Evolutionary conservation across 2,888 invertebrate species (phyloP), one percentile per base, ranked within the genome.

Genomic region (Phytoseiulus persimilis): DNA sequence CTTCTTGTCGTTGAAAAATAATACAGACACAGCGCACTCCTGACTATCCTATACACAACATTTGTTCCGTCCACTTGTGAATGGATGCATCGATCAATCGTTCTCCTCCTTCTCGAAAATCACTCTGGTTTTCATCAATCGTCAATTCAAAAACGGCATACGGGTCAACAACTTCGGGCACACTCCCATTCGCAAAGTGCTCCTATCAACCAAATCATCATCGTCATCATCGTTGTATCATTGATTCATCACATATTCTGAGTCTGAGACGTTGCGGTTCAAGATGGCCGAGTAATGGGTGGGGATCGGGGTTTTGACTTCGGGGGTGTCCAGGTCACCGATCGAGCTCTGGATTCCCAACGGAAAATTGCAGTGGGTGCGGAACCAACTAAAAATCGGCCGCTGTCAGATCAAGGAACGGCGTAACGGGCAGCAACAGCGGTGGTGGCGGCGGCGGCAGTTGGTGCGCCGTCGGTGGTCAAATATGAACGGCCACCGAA

Each of bases 361-460:
- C 14, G 18, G 5, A 11, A 18, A 23, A 65, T 14, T 2, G 65
- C 28, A n/a, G n/a, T n/a, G n/a, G n/a, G n/a, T 28, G 5, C 14
- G 18, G 18, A 65, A 65, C 28, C 5, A 65, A 23, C 28, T 65
- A 65, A 28, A 65, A 65, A 65, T 65, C 65, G 18, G 65, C 87
- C 32, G 87, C 87, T 3, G 87, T 87, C 32, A 87, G 31, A 33
- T 87, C 87, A 23, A 87, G 87, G 45, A 87, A 87, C 32, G 87
- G 87, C 87, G 87, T 33, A 6, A 65, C 65, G n/a, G 87, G 87
- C 33, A 18, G 31, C 84, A 31, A 9, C 28, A 33, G 84, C 28
- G 84, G 84, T 3, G 31, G 31, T 31, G 84, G 31, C 28, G 31
- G 84, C 28, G 84, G 84, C 1, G 31, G 32, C 1, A n/a, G 32